phyloP scores from a whole-genome alignment of 2,888 invertebrate genomes.

The Amphipoea lucens region DNA sequence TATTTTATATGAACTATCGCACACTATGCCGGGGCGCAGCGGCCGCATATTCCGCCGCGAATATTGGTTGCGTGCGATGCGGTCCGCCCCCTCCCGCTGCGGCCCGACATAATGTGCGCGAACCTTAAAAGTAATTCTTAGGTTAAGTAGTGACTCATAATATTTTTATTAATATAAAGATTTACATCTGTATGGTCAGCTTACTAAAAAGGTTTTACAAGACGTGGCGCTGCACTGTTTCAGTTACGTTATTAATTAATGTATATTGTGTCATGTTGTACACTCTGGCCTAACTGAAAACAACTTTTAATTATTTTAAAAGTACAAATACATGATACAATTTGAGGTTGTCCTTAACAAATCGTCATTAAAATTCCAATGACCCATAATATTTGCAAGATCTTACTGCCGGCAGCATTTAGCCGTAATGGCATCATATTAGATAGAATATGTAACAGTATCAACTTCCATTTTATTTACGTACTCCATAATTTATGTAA shows the following conservation, averaged over 20 bases:
- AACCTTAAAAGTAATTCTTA: slow-evolving; percentile 36
- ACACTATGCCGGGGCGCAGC: no score
- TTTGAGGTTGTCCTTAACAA: slow-evolving; percentile 26
- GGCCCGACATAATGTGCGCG: no score
- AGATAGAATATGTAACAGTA: slow-evolving; percentile 5
- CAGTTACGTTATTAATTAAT: background rate
- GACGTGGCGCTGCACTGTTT: slow-evolving; percentile 1
- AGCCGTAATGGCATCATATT: slow-evolving; percentile 41
- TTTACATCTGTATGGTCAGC: slow-evolving; percentile 7
- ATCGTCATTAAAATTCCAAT: slow-evolving; percentile 7
- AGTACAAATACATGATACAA: slow-evolving; percentile 1
- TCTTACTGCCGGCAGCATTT: slow-evolving; percentile 59
- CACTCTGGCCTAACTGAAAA: slow-evolving; percentile 6
- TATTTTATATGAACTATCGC: no score
- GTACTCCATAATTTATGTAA: slow-evolving; percentile 16
- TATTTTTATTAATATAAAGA: slow-evolving; percentile 17
- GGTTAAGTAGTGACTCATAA: slow-evolving; percentile 32
- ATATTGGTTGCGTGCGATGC: no score
- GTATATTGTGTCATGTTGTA: background rate
- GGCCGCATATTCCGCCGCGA: no score
- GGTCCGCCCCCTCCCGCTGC: no score
- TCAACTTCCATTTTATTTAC: slow-evolving; percentile 32
- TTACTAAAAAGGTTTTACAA: background rate
- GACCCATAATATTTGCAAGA: slow-evolving; percentile 2
- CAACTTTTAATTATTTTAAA: background rate